Evolutionary conservation across 2,888 invertebrate genomes (phyloP), one percentile per base, ranked within the genome.

Genomic region (Tromatobia lineatoria): DNA sequence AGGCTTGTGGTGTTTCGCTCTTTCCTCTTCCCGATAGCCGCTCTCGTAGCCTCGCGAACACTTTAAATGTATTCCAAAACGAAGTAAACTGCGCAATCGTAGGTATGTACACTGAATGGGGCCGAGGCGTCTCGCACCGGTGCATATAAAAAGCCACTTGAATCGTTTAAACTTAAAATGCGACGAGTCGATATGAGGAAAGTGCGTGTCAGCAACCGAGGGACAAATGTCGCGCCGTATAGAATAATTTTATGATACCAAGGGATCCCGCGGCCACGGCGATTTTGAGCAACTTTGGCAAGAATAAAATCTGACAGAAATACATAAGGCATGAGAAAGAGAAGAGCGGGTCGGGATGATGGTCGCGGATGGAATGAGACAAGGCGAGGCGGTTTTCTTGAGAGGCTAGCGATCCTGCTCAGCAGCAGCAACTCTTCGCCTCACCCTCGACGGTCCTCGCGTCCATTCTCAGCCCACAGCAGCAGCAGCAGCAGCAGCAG

Each of bases 251-350:
- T 86, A 80, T 82, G 85, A 85, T 86, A 64, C 52, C 61, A 59
- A 61, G 64, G 59, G 67, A 64, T 70, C 79, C 47, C 74, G 52
- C 59, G 70, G 38, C 54, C 77, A 78, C 45, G 57, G 66, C 59
- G 83, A 83, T 85, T 85, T 87, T 85, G 82, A 86, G 73, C 80
- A 86, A 85, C 78, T 82, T 87, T 85, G 66, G 84, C 75, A 80
- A 76, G 83, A 83, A 87, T 86, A 85, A 86, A 87, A 87, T 87
- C 85, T 83, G 83, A 86, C 80, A 70, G 82, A 87, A 87, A 86
- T 87, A 83, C 86, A 86, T 87, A 87, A 87, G 78, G 83, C 87
- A 87, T 86, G 85, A 87, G 83, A 81, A 42, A 69, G 70, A 84
- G 80, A 74, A 34, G 50, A 64, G 67, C 38, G 20, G 69, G 57